phyloP scores from a whole-genome alignment of 1,140 invertebrate species.

The Drosophila bocqueti region DNA sequence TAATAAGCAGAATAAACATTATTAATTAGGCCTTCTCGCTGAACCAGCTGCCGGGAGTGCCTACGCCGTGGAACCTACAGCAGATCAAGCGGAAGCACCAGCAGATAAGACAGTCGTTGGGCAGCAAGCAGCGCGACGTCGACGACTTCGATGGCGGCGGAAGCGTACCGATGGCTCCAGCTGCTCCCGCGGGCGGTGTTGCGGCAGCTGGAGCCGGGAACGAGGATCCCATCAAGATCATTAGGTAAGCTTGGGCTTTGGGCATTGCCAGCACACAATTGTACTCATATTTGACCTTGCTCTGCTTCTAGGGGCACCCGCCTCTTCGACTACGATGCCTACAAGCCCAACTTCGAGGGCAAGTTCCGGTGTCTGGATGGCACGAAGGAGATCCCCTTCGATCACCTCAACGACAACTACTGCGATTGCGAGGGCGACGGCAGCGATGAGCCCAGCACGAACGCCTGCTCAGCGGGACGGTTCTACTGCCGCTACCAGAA shows the following conservation, averaged over 20 bases:
- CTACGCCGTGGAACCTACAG: slow-evolving; percentile 68
- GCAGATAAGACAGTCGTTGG: slow-evolving; percentile 69
- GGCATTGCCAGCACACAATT: too few species aligned
- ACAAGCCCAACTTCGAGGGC: slow-evolving; percentile 77
- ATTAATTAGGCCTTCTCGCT: slow-evolving; percentile 74
- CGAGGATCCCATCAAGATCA: slow-evolving; percentile 72
- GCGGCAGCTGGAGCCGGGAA: slow-evolving; percentile 21
- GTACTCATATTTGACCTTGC: background rate
- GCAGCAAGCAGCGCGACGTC: slow-evolving; percentile 69
- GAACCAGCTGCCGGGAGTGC: slow-evolving; percentile 77
- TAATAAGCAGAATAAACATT: slow-evolving; percentile 30
- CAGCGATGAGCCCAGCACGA: slow-evolving; percentile 95
- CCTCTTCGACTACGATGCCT: slow-evolving; percentile 81
- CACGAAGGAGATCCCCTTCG: slow-evolving; percentile 77
- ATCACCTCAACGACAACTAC: slow-evolving; percentile 96
- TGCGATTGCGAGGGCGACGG: slow-evolving; percentile 95
- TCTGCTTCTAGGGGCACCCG: slow-evolving; percentile 67
- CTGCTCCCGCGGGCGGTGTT: background rate
- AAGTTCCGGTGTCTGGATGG: slow-evolving; percentile 81
- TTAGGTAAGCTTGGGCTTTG: slow-evolving; percentile 47
- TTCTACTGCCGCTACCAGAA: slow-evolving; percentile 89
- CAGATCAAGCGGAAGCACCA: slow-evolving; percentile 72
- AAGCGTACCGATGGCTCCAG: slow-evolving; percentile 1
- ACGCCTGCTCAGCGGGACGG: slow-evolving; percentile 92
- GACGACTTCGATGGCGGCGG: slow-evolving; percentile 60